These are phyloP conservation scores for Bubo bubo DNA, from an alignment of 2,113 vertebrate species.

Conservation along the genomic window DNA sequence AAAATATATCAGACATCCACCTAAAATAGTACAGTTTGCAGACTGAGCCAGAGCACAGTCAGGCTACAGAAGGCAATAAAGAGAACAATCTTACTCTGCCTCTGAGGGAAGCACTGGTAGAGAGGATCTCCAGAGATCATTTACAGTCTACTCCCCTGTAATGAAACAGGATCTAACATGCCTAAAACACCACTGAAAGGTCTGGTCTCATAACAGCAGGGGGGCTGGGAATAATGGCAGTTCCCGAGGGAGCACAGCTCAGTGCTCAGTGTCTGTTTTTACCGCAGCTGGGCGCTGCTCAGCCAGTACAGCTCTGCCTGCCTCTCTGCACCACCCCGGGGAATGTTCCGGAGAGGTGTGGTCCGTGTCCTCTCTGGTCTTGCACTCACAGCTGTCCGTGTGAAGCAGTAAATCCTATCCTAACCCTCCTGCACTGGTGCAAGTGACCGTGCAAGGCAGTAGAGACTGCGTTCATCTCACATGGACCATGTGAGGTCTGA, in stretches of 20 bases:
- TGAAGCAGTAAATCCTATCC: background rate
- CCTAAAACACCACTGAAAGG: background rate
- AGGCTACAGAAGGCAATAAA: background rate
- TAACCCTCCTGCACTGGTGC: background rate
- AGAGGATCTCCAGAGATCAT: background rate
- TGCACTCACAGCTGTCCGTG: background rate
- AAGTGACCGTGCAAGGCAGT: accelerated
- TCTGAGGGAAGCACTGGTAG: background rate
- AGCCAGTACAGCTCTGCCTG: background rate
- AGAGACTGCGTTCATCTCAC: background rate
- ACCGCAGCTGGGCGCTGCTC: too few relatives aligned
- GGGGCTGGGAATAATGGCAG: background rate
- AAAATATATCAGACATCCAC: background rate
- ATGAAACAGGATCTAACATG: background rate
- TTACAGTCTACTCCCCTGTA: background rate
- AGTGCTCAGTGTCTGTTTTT: background rate
- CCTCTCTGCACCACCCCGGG: background rate
- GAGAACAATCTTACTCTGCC: background rate
- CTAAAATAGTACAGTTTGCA: background rate
- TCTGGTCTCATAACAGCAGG: background rate
- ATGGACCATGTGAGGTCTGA: background rate
- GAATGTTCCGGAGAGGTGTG: accelerated
- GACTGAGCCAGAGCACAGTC: background rate
- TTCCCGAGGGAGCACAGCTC: background rate
- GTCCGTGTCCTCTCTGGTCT: background rate